A percentile compares a stretch with the other conserved stretches of the same genome.
phyloP scores from a whole-genome alignment of 1,140 invertebrate genomes.

The Homarus americanus region DNA sequence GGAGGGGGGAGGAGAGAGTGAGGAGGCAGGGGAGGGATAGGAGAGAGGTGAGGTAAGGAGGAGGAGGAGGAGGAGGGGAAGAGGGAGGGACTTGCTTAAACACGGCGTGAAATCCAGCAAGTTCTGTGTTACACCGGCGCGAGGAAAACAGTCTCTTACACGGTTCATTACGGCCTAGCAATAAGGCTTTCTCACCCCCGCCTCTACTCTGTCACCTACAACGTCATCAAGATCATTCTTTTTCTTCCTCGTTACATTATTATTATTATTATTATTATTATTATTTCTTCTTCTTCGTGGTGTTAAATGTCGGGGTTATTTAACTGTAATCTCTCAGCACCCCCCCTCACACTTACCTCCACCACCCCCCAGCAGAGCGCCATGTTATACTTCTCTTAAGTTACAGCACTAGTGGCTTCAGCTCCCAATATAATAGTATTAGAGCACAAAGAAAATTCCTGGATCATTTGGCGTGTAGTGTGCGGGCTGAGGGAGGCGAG shows the following conservation, averaged over 20 bases:
- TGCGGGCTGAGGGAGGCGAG: not conserved
- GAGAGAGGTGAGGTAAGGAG: not conserved
- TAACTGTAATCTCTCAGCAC: too few species aligned
- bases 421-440: constrained; percentile 21
- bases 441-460: constrained; percentile 61
- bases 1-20: not conserved
- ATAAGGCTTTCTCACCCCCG: constrained; percentile 16
- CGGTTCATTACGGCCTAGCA: constrained; percentile 30
- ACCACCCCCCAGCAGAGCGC: too few species aligned
- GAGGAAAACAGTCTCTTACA: constrained; percentile 49
- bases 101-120: constrained; percentile 39
- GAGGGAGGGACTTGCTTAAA: constrained; percentile 29
- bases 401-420: too few species aligned
- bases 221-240: constrained; percentile 45
- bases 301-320: too few species aligned
- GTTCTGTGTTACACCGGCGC: constrained; percentile 32
- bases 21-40: not conserved
- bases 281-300: too few species aligned
- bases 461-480: constrained; percentile 24
- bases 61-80: not conserved
- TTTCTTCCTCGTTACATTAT: too few species aligned
- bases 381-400: too few species aligned
- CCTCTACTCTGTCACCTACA: constrained; percentile 19
- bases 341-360: too few species aligned
- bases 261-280: too few species aligned